Percentiles rank a stretch among this genome's conserved stretches.
Conservation (phyloP, 1,140 invertebrate species). For the Bombus huntii region DNA sequence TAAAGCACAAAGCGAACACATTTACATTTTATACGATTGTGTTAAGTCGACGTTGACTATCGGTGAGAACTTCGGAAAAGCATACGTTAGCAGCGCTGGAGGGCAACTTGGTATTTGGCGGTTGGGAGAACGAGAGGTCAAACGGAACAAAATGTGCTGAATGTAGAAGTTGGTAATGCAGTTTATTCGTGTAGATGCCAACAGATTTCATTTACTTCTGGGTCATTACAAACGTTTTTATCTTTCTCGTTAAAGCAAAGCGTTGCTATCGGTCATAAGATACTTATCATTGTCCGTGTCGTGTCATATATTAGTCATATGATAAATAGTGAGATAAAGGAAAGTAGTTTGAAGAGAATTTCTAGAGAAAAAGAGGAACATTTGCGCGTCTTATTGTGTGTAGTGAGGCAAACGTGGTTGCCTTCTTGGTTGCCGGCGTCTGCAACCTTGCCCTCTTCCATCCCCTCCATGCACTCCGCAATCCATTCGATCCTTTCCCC, state of each 20-base stretch:
- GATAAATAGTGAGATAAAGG: neutral
- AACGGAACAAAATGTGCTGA: too few species aligned
- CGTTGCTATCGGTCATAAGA: neutral
- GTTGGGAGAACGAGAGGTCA: too few species aligned
- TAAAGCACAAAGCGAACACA: neutral
- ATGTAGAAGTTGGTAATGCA: neutral
- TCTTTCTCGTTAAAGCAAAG: neutral
- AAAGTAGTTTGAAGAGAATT: neutral
- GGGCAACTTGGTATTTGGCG: too few species aligned
- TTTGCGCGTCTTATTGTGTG: neutral
- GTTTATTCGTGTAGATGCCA: neutral
- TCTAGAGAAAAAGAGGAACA: neutral
- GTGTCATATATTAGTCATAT: neutral
- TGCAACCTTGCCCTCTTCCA: slow-evolving; percentile 47
- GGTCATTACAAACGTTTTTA: too few species aligned
- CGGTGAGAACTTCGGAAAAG: neutral
- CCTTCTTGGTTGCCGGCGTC: slow-evolving; percentile 7
- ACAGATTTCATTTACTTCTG: neutral
- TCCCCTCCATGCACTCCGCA: slow-evolving; percentile 12
- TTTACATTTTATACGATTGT: neutral
- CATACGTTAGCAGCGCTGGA: neutral
- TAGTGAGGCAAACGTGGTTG: slow-evolving; percentile 3
- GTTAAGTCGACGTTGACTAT: neutral
- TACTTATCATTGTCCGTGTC: neutral
- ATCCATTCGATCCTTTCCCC: slow-evolving; percentile 46